Percentiles rank a stretch among this genome's conserved stretches.
These are phyloP conservation scores for Leptodactylus fuscus DNA, from an alignment of 2,113 vertebrate genomes.

Conservation along the genomic window DNA sequence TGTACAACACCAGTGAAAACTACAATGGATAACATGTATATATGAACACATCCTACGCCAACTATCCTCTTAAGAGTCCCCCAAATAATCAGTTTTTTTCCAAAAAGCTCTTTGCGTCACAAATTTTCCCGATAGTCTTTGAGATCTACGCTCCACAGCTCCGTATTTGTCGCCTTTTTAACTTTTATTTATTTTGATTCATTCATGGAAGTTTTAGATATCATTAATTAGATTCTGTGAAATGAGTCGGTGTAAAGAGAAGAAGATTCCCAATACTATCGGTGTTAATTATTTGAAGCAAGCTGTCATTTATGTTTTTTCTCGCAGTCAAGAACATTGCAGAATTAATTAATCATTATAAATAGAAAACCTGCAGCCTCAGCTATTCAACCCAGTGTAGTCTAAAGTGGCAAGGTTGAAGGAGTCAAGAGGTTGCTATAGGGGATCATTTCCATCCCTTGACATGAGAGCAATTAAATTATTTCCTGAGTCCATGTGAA, in stretches of 20 bases:
- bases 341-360: constrained; percentile 90
- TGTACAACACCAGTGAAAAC: too few species aligned
- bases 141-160: neutral
- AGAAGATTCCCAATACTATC: constrained; percentile 74
- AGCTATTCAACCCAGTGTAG: constrained; percentile 78
- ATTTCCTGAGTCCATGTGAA: constrained; percentile 68
- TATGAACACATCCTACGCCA: too few species aligned
- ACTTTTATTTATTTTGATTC: constrained; percentile 67
- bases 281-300: constrained; percentile 86
- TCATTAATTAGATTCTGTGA: constrained; percentile 75
- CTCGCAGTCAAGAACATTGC: constrained; percentile 83
- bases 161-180: constrained; percentile 47
- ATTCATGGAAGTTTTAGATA: constrained; percentile 76
- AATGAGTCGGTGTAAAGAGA: constrained; percentile 69
- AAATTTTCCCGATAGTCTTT: neutral
- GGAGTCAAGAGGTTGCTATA: constrained; percentile 78
- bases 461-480: constrained; percentile 77
- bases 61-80: neutral
- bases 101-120: neutral
- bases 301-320: constrained; percentile 82
- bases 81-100: neutral
- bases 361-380: constrained; percentile 86
- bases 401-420: constrained; percentile 85
- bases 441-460: constrained; percentile 70
- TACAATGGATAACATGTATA: too few species aligned